These are phyloP conservation scores for Staurois parvus DNA, from an alignment of 2,797 vertebrate genomes.

Conservation along the genomic window DNA sequence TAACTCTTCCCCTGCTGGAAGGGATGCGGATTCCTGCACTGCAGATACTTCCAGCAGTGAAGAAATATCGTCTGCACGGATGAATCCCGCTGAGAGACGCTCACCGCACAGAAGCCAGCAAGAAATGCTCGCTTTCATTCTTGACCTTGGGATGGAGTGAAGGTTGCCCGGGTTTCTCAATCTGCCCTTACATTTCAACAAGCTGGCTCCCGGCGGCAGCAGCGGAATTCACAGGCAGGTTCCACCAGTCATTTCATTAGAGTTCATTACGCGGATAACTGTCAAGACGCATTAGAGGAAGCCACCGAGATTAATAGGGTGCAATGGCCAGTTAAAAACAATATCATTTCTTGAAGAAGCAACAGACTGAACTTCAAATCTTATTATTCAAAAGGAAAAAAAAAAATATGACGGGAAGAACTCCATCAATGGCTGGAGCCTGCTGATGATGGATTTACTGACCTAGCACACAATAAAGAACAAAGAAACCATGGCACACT, in stretches of 20 bases:
- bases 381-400: slow-evolving; percentile 69
- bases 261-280: slow-evolving; percentile 84
- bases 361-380: slow-evolving; percentile 73
- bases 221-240: slow-evolving; percentile 72
- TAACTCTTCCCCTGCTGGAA: slow-evolving; percentile 3
- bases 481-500: slow-evolving; percentile 1
- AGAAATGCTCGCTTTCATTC: slow-evolving; percentile 62
- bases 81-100: slow-evolving; percentile 51
- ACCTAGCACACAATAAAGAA: slow-evolving; percentile 9
- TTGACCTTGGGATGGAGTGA: slow-evolving; percentile 80
- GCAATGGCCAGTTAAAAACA: slow-evolving; percentile 84
- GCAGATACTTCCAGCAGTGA: slow-evolving; percentile 56
- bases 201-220: slow-evolving; percentile 71
- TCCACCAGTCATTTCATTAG: slow-evolving; percentile 84
- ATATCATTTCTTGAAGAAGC: slow-evolving; percentile 80
- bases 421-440: slow-evolving; percentile 64
- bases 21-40: slow-evolving; percentile 41
- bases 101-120: slow-evolving; percentile 24
- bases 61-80: slow-evolving; percentile 15
- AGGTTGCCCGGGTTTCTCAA: slow-evolving; percentile 74
- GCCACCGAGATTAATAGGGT: slow-evolving; percentile 78
- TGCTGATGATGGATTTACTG: background rate
- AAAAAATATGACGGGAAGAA: slow-evolving; percentile 67
- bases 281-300: slow-evolving; percentile 79
- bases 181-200: slow-evolving; percentile 77